Evolutionary conservation across 2,113 vertebrate species (phyloP), one percentile per base, ranked within the genome.

Genomic region (Sebastes schlegelii): DNA sequence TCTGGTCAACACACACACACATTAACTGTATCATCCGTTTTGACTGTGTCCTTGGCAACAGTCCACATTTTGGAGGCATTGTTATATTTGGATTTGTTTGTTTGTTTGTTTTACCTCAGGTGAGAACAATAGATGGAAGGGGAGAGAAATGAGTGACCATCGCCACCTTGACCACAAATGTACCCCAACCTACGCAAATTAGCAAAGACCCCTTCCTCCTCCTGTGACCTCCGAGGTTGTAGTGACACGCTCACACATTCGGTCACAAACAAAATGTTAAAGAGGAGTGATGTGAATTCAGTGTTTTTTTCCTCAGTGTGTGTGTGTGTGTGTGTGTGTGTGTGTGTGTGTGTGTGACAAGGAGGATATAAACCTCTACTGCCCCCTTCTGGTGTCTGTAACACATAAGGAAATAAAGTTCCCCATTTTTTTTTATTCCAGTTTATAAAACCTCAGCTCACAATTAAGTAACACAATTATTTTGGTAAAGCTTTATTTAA

Each of bases 71-170:
- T 69, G 8, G 34, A 34, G 26, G 10, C 63, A 16, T 63, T 80
- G 64, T 67, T 57, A 1, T 6, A 66, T 48, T 40, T 1, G 4
- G n/a, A 34, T 45, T 80, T 85, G 64, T 88, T 68, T 72, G 54
- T 71, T 79, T 86, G 80, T 82, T 86, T 77, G 74, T 74, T 84
- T 74, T 16, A 71, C 19, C 68, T 61, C 57, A 82, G 78, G 60
- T 78, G 68, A 52, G 52, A 78, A 92, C 88, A 93, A 89, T 86
- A 65, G 84, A 61, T 72, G 90, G 88, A 92, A 89, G 79, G 3
- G 42, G 7, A 58, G 72, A 49, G 40, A 62, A 81, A 57, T 67
- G 66, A 74, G 26, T 16, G 21, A 61, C 70, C 57, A 12, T n/a
- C 7, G 45, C 16, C 67, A n/a, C 71, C 61, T 16, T 19, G 6